Conservation (phyloP, 2,113 vertebrate genomes). For the Chloebia gouldiae region DNA sequence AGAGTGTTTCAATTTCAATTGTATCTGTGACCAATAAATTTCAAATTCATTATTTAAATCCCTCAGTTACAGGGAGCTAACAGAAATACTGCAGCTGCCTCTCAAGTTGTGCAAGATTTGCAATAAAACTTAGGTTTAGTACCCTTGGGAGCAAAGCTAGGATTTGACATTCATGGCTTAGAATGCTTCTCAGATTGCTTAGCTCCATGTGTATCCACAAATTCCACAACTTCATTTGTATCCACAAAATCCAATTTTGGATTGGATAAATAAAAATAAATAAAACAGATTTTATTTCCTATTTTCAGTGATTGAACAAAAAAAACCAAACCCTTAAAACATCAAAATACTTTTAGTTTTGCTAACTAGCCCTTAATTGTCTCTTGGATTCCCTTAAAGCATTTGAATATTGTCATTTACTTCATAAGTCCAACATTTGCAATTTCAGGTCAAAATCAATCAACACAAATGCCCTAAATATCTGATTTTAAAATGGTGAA, state of each 20-base stretch:
- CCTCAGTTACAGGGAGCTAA: background rate
- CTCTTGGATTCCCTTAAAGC: background rate
- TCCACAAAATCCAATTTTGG: background rate
- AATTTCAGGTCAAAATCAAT: background rate
- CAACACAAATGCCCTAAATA: background rate
- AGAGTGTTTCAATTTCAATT: background rate
- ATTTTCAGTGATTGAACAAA: background rate
- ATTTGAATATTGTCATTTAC: background rate
- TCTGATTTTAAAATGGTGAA: background rate
- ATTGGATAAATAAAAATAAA: too few relatives aligned
- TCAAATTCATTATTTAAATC: background rate
- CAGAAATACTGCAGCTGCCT: background rate
- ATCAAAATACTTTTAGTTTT: background rate
- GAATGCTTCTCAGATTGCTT: background rate
- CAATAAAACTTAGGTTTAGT: background rate
- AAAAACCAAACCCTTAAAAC: background rate
- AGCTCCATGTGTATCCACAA: background rate
- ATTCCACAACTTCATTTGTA: background rate
- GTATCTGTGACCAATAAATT: background rate
- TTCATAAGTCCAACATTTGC: background rate
- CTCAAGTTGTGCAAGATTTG: background rate
- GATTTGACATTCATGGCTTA: background rate
- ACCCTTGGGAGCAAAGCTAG: background rate
- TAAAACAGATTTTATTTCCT: background rate
- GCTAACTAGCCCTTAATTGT: background rate